These are phyloP conservation scores for Papilio dardanus DNA, from an alignment of 1,140 invertebrate species.

Conservation along the genomic window DNA sequence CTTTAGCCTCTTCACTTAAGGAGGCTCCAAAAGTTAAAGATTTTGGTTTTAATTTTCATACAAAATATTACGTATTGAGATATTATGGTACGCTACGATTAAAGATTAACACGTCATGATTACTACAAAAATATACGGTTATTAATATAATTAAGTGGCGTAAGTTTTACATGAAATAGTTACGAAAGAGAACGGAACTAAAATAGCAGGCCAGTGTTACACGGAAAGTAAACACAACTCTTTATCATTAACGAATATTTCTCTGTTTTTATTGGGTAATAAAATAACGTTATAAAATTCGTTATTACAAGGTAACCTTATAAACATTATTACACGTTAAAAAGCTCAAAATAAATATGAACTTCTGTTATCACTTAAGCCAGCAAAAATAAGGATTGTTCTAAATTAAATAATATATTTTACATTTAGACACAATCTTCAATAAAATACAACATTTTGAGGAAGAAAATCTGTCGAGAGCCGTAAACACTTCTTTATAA, in stretches of 20 bases:
- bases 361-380: too few relatives aligned
- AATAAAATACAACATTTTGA: neutral
- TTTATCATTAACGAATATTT: neutral
- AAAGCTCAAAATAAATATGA: neutral
- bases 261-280: neutral
- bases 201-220: conserved; percentile 22
- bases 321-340: too few relatives aligned
- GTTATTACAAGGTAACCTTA: neutral
- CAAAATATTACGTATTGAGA: conserved; percentile 13
- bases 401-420: too few relatives aligned
- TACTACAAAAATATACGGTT: conserved; percentile 9
- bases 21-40: neutral
- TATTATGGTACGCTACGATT: neutral
- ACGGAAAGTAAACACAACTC: conserved; percentile 26
- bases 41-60: neutral
- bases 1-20: neutral
- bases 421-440: neutral
- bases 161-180: conserved; percentile 34
- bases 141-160: conserved; percentile 26
- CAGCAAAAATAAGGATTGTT: too few relatives aligned
- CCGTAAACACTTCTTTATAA: neutral
- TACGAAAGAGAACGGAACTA: conserved; percentile 37
- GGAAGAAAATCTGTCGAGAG: neutral
- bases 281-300: conserved; percentile 10
- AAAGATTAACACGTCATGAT: conserved; percentile 17